A percentile compares a stretch with the other conserved stretches of the same genome.
phyloP scores from a whole-genome alignment of 2,888 invertebrate species.

The Drosophila tanythrix region DNA sequence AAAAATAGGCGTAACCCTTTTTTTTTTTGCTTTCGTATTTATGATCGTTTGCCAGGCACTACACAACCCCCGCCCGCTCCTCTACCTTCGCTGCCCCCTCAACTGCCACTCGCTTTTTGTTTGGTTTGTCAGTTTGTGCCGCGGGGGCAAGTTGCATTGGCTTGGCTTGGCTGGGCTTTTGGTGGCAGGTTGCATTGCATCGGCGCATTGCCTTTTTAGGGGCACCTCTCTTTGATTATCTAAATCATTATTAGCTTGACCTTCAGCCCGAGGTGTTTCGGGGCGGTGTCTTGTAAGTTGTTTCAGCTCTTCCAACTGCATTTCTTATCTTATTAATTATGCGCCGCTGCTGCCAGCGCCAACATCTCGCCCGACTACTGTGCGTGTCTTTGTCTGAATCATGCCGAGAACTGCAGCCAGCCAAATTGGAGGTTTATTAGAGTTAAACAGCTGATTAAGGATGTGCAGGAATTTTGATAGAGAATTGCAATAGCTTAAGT shows the following conservation, averaged over 20 bases:
- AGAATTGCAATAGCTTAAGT: neutral
- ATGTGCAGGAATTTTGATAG: neutral
- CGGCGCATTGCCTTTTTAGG: slow-evolving; percentile 21
- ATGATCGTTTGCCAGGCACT: slow-evolving; percentile 64
- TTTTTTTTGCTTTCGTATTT: slow-evolving; percentile 58
- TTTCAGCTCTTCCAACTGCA: slow-evolving; percentile 34
- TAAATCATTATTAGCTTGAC: slow-evolving; percentile 81
- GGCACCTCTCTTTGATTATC: slow-evolving; percentile 62
- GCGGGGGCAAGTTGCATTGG: slow-evolving; percentile 30
- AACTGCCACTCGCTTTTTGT: slow-evolving; percentile 44
- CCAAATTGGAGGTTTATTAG: neutral
- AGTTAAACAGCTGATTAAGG: neutral
- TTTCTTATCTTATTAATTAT: slow-evolving; percentile 75
- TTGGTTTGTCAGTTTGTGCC: slow-evolving; percentile 68
- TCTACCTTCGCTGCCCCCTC: neutral
- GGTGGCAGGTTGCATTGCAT: slow-evolving; percentile 48
- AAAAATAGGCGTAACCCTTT: slow-evolving; percentile 79
- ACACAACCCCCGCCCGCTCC: neutral
- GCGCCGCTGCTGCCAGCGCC: slow-evolving; percentile 31
- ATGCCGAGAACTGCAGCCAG: neutral
- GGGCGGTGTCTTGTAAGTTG: slow-evolving; percentile 46
- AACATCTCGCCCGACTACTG: slow-evolving; percentile 55
- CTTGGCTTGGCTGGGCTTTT: slow-evolving; percentile 15
- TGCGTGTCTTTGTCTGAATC: slow-evolving; percentile 44
- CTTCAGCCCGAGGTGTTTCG: slow-evolving; percentile 72